Base-by-base conservation (phyloP, 64 coral and sea anemone genomes). In the Astreopora myriophthalma region DNA sequence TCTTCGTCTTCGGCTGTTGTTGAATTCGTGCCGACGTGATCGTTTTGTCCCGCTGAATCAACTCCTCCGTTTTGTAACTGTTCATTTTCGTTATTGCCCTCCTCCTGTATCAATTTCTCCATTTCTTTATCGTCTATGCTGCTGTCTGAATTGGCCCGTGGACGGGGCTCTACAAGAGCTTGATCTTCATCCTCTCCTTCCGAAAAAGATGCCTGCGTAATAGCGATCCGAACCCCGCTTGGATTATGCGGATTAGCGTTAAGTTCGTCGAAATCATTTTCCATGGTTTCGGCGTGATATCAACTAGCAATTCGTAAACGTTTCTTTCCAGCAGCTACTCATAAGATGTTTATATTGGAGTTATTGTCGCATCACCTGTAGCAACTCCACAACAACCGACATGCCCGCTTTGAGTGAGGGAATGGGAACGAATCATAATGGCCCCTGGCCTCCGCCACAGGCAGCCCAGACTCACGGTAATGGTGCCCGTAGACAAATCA, bases 31-130 rank as follows among this genome's bases (percentile, higher is more conserved):
- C 27, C 73, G 39, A 80, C 61, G 19, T 37, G 35, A 38, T 80
- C 20, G 19, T 31, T 36, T 48, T 88, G 22, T 73, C 48, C 48
- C 2, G 55, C 44, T 52, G 24, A 36, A 25, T 22, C 23, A 13
- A 48, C 86, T 33, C 20, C 65, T 23, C 57, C 49, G 31, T 88
- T 71, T 34, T 94, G 74, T n/a, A 88, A 69, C 51, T 94, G 92
- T 48, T 82, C 80, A 69, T 91, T 89, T 69, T 86, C 70, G 64
- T 33, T 57, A 1, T 69, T 34, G 2, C 25, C 44, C 22, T 70
- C 55, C 24, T 85, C 80, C n/a, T 94, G 39, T 34, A 38, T 81
- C 32, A 64, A 22, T 89, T 35, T 90, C 23, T 93, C 86, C 55
- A 32, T 72, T 65, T 96, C 94, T 52, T 64, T 26, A 1, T 46